Conservation (phyloP, 2,113 vertebrate genomes). For the Sitta europaea region DNA sequence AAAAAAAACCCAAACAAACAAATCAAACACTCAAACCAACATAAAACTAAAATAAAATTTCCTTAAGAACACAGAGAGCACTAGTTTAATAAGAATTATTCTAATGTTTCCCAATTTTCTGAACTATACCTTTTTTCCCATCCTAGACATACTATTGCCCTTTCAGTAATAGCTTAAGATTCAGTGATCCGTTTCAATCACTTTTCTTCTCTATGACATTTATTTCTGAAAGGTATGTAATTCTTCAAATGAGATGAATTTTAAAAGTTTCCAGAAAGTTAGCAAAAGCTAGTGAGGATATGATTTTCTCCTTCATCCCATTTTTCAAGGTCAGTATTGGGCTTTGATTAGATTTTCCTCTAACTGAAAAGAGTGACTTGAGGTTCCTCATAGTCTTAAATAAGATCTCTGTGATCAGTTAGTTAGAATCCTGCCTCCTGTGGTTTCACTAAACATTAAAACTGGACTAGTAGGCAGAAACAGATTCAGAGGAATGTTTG, state of each 20-base stretch:
- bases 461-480: not conserved
- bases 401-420: not conserved
- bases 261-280: not conserved
- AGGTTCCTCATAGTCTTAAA: not conserved
- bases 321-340: not conserved
- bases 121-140: not conserved
- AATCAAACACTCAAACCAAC: rapidly evolving
- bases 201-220: not conserved
- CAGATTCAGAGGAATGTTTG: not conserved
- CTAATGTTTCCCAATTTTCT: not conserved
- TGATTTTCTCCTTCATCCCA: not conserved
- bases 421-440: not conserved
- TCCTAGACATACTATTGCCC: not conserved
- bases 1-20: not conserved
- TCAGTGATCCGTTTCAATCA: not conserved
- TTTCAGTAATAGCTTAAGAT: not conserved
- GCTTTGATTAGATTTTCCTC: not conserved
- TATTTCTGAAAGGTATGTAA: not conserved
- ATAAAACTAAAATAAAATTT: not conserved
- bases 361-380: not conserved
- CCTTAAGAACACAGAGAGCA: not conserved
- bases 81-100: not conserved
- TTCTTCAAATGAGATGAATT: not conserved
- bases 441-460: not conserved
- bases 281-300: not conserved